phyloP scores from a whole-genome alignment of 2,113 vertebrate genomes.

The Labeo catla region DNA sequence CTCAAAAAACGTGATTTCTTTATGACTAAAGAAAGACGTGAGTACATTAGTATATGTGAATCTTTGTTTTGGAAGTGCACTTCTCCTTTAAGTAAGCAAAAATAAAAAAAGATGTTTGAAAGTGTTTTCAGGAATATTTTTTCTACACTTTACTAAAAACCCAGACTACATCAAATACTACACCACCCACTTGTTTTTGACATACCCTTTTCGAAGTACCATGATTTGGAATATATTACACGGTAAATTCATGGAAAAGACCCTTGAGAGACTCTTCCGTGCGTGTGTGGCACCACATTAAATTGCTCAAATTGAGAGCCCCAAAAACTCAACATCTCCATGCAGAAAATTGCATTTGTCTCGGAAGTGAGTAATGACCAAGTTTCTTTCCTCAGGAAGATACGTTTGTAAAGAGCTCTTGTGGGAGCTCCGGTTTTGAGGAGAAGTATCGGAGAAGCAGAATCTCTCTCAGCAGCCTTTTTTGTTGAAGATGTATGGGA shows the following conservation, averaged over 20 bases:
- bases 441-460: not conserved
- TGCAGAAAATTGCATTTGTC: conserved; percentile 15
- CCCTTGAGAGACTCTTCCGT: not conserved
- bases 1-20: no score
- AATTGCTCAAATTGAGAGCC: not conserved
- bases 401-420: conserved; percentile 1
- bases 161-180: not conserved
- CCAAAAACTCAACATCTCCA: conserved; percentile 3
- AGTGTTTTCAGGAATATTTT: no score
- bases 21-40: no score
- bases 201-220: not conserved
- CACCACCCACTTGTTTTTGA: not conserved
- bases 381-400: conserved; percentile 11
- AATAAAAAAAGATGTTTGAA: no score
- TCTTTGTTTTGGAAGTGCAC: no score
- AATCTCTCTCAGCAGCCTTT: not conserved
- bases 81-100: no score
- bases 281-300: not conserved
- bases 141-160: no score
- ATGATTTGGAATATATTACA: not conserved
- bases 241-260: not conserved
- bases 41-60: no score
- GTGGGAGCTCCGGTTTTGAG: conserved; percentile 13
- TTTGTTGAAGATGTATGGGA: conserved; percentile 16
- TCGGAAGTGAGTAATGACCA: conserved; percentile 1